Evolutionary conservation across 2,888 invertebrate genomes (phyloP), one percentile per base, ranked within the genome.

Genomic region (Zaprionus bogoriensis): DNA sequence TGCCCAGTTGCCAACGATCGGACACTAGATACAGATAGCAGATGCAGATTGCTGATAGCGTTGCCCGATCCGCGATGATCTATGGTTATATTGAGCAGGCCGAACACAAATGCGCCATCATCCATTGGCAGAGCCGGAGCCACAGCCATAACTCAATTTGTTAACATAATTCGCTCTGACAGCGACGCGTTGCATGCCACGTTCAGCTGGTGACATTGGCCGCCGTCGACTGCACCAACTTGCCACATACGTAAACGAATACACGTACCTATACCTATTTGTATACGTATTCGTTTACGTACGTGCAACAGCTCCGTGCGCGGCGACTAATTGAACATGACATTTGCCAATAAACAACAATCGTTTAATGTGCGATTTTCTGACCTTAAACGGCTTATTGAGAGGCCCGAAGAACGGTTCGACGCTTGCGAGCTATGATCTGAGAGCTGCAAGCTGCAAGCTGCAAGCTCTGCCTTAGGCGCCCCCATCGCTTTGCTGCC

Each of bases 331-430:
- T 82, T 81, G 74, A 76, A 81, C 86, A 81, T 81, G 80, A 79
- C 83, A 81, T 81, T 81, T 81, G 66, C 71, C 79, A 85, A 83
- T 81, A 84, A 84, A 75, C 78, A 63, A 84, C 79, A 75, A 84
- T 84, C 82, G 82, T 78, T 75, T 84, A 84, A 68, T 72, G 68
- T 68, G 57, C 77, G 42, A 57, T 64, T 45, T 64, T 55, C 55
- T 83, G 77, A 78, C 77, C 84, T 77, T 77, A 80, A 64, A 39
- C 63, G 44, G 25, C 61, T 41, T 41, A 41, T 22, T 41, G 41
- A 41, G 20, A n/a, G 22, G 20, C 20, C 20, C 39, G 22, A 41
- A 19, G 39, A 41, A 22, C 19, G n/a, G 2, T 20, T 22, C 38
- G 38, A 39, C 10, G 17, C 38, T n/a, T n/a, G 30, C 30, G n/a